Evolutionary conservation across 2,888 invertebrate species (phyloP).

Genomic region (Malthinus seriepunctatus): DNA sequence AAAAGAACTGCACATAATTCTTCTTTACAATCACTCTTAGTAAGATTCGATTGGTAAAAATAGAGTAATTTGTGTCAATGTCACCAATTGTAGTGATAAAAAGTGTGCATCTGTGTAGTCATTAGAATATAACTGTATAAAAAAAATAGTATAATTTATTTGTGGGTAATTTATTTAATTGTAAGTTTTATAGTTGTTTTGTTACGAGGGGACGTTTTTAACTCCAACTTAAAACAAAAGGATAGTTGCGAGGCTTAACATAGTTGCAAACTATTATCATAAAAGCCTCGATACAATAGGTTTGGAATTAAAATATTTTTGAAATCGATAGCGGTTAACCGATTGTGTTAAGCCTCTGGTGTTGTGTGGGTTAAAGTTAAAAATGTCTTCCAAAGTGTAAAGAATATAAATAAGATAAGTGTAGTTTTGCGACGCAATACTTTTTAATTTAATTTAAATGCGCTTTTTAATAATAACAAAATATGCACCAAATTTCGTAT

Average conservation of each 20-base stretch:
- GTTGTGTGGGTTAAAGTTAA: no score
- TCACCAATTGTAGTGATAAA: slow-evolving; percentile 27
- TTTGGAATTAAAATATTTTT: no score
- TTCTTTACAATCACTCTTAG: slow-evolving; percentile 29
- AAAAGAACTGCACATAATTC: slow-evolving; percentile 17
- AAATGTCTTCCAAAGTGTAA: no score
- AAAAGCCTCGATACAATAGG: no score
- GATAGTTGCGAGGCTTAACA: no score
- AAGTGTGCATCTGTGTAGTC: slow-evolving; percentile 31
- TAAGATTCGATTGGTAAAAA: slow-evolving; percentile 14
- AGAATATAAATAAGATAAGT: slow-evolving; percentile 5
- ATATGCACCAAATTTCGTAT: slow-evolving; percentile 13
- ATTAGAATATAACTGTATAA: slow-evolving; percentile 33
- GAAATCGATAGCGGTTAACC: no score
- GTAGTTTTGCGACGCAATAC: slow-evolving; percentile 12
- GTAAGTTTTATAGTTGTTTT: slow-evolving; percentile 7
- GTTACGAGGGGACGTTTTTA: no score
- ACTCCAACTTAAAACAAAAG: no score
- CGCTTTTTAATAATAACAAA: slow-evolving; percentile 10
- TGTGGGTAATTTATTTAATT: slow-evolving; percentile 21
- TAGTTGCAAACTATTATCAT: no score
- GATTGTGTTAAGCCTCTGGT: no score
- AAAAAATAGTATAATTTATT: slow-evolving; percentile 23
- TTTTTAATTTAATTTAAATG: slow-evolving; percentile 7
- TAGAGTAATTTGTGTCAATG: slow-evolving; percentile 26